Evolutionary conservation across 2,888 invertebrate species (phyloP), one percentile per base, ranked within the genome.

Genomic region (Beris morrisii): DNA sequence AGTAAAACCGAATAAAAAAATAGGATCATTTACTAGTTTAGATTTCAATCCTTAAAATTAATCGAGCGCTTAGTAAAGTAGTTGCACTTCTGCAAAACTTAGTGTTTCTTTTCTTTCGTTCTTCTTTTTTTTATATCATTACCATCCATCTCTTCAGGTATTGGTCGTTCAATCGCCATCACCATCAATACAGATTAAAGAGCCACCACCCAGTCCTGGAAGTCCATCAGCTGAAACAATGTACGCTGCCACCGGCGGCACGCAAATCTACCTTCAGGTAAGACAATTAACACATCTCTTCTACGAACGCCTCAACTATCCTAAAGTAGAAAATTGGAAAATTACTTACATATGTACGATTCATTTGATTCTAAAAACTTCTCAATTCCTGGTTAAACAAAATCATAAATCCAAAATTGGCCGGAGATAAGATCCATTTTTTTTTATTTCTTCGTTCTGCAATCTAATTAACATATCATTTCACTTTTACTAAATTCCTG

Each of bases 191-290:
- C 75, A 77, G 73, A 77, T 77, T 72, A 77, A 78, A 75, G 76
- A 78, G 72, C 76, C 76, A 73, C 78, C 76, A 72, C 76, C 75
- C 69, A 78, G 78, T 76, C 78, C 78, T 75, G 76, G 76, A 75
- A 78, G 78, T 70, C 77, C 78, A 73, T 73, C 74, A 73, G 74
- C 75, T 70, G 78, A 78, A 71, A 76, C 75, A 73, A 81, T 81
- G 81, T 81, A 81, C 74, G 79, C 78, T 75, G 78, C 80, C 73
- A 76, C 78, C 75, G 81, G 81, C 76, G 78, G 80, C 76, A 81
- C 81, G 73, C 81, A 81, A 75, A 81, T 81, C 74, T 81, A 81
- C 74, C 77, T 81, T 71, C 81, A 81, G 81, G 81, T 81, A 78
- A 78, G 79, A 57, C 30, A 31, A 31, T 54, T 13, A 13, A 56